Conservation (phyloP, 2,113 vertebrate species). For the Azemiops feae region DNA sequence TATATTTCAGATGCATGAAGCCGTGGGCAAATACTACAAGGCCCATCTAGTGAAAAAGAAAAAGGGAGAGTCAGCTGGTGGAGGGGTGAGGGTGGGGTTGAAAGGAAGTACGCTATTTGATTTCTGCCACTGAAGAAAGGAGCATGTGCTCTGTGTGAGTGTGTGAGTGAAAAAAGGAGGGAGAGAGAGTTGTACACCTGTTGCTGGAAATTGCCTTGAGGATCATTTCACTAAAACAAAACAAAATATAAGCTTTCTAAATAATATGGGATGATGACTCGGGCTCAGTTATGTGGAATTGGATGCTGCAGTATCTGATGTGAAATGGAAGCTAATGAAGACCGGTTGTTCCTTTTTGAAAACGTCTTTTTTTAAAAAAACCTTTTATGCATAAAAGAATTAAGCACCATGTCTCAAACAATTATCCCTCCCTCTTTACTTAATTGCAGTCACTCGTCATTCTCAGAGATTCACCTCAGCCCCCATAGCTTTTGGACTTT, state of each 20-base stretch:
- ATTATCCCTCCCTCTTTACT: neutral
- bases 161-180: neutral
- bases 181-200: neutral
- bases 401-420: neutral
- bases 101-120: neutral
- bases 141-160: neutral
- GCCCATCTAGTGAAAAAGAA: neutral
- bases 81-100: neutral
- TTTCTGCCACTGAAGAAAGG: neutral
- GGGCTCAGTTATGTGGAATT: neutral
- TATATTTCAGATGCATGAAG: neutral
- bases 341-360: neutral
- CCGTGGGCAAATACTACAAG: neutral
- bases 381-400: neutral
- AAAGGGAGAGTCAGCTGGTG: neutral
- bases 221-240: neutral
- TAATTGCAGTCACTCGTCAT: neutral
- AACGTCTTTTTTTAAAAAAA: neutral
- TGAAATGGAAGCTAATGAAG: neutral
- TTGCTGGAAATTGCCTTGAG: neutral
- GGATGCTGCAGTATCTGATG: neutral
- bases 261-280: neutral
- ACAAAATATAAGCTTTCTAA: neutral
- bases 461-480: neutral
- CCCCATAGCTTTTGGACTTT: neutral